Percentiles rank a stretch among this genome's conserved stretches.
Conservation (phyloP, 2,113 vertebrate species). For the Toxotes chatareus region DNA sequence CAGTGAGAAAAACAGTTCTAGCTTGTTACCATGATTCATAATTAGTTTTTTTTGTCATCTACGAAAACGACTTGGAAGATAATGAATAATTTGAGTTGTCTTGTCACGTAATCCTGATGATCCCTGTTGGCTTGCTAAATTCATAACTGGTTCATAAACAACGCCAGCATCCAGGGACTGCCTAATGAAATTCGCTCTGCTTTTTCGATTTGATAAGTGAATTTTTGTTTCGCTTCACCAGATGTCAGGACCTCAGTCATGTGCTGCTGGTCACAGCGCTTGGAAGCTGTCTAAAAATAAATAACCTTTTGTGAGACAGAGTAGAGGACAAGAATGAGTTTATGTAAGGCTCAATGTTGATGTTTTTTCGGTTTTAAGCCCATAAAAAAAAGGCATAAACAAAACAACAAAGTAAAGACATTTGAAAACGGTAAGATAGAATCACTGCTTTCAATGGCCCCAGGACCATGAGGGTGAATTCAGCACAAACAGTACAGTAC, state of each 20-base stretch:
- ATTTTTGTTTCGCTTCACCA: conserved; percentile 51
- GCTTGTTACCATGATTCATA: conserved; percentile 70
- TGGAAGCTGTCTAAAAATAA: conserved; percentile 45
- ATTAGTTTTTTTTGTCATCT: conserved; percentile 64
- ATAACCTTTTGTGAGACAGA: conserved; percentile 31
- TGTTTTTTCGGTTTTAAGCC: conserved; percentile 5
- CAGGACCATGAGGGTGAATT: not conserved
- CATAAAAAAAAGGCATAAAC: not conserved
- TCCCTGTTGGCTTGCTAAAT: conserved; percentile 61
- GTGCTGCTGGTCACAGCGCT: conserved; percentile 14
- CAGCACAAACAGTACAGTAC: not conserved
- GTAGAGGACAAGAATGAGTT: conserved; percentile 3
- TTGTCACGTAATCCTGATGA: conserved; percentile 64
- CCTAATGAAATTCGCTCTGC: conserved; percentile 62
- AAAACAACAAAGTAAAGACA: conserved; percentile 4
- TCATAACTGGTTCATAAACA: conserved; percentile 68
- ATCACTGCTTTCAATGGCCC: not conserved
- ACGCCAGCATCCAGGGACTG: conserved; percentile 35
- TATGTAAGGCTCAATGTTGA: not conserved
- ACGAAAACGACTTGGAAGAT: conserved; percentile 55
- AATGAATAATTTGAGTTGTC: conserved; percentile 68
- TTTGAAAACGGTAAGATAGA: not conserved
- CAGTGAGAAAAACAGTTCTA: conserved; percentile 62
- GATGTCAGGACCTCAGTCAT: conserved; percentile 56
- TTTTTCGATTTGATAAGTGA: conserved; percentile 51